Evolutionary conservation across 2,888 invertebrate species (phyloP).

Genomic region (Gastrophysa polygoni): DNA sequence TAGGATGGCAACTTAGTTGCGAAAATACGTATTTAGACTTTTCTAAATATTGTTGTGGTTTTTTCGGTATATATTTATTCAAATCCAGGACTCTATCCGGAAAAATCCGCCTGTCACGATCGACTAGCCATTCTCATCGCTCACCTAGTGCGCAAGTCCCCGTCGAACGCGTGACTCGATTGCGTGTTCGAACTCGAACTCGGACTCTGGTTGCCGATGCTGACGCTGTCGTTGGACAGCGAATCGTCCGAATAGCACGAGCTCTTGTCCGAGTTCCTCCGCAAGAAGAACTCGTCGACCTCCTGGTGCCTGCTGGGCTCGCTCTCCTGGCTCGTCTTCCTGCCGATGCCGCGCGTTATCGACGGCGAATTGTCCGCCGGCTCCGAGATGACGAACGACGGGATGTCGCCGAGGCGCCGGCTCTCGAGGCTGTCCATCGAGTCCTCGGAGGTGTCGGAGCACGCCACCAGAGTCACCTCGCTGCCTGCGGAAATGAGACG

Average conservation of each 20-base stretch:
- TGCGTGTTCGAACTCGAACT: slow-evolving; percentile 56
- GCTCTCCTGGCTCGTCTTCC: slow-evolving; percentile 69
- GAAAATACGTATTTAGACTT: no score
- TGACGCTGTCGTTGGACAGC: slow-evolving; percentile 68
- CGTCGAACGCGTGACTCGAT: slow-evolving; percentile 51
- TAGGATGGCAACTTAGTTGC: no score
- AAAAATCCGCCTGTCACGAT: no score
- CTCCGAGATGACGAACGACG: slow-evolving; percentile 74
- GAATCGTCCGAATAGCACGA: slow-evolving; percentile 76
- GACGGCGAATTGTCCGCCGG: slow-evolving; percentile 78
- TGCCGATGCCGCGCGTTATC: slow-evolving; percentile 72
- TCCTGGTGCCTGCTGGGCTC: slow-evolving; percentile 50
- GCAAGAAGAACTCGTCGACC: slow-evolving; percentile 58
- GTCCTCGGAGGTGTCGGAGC: slow-evolving; percentile 74
- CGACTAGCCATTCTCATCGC: not conserved
- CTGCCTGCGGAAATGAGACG: no score
- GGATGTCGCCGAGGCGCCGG: slow-evolving; percentile 59
- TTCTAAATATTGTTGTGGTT: no score
- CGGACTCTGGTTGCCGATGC: slow-evolving; percentile 57
- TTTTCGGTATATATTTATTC: no score
- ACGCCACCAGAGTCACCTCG: slow-evolving; percentile 77
- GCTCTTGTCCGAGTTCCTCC: slow-evolving; percentile 73
- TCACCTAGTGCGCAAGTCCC: slow-evolving; percentile 46
- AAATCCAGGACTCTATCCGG: no score
- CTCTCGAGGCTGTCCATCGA: slow-evolving; percentile 73